Conservation (phyloP, 2,888 invertebrate species). For the Melikaiella ostensackeni region DNA sequence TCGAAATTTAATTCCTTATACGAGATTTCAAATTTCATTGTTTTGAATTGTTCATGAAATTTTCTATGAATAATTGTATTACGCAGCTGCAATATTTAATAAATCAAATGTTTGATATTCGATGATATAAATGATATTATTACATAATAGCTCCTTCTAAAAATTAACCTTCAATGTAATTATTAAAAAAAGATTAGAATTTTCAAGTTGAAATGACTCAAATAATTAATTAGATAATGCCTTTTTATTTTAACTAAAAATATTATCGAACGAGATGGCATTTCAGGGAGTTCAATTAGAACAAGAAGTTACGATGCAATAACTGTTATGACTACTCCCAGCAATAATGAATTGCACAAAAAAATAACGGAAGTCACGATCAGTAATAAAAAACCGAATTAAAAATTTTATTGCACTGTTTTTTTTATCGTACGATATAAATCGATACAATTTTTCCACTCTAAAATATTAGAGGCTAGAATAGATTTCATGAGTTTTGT, state of each 20-base stretch:
- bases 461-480: background rate
- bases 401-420: background rate
- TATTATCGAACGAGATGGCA: background rate
- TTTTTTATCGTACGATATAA: background rate
- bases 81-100: too few species aligned
- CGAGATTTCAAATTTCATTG: too few species aligned
- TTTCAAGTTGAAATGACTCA: background rate
- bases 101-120: background rate
- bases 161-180: background rate
- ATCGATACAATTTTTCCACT: background rate
- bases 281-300: background rate
- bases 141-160: background rate
- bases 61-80: too few species aligned
- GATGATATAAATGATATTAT: background rate
- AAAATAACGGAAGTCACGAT: background rate
- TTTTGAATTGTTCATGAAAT: too few species aligned
- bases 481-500: background rate
- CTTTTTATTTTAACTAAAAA: too few species aligned
- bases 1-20: background rate
- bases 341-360: background rate
- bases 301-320: background rate
- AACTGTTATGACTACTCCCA: background rate
- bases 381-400: background rate
- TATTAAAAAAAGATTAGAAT: background rate
- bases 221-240: background rate